A percentile compares a stretch with the other conserved stretches of the same genome.
phyloP scores from a whole-genome alignment of 2,797 vertebrate genomes.

The Pelobates cultripes region DNA sequence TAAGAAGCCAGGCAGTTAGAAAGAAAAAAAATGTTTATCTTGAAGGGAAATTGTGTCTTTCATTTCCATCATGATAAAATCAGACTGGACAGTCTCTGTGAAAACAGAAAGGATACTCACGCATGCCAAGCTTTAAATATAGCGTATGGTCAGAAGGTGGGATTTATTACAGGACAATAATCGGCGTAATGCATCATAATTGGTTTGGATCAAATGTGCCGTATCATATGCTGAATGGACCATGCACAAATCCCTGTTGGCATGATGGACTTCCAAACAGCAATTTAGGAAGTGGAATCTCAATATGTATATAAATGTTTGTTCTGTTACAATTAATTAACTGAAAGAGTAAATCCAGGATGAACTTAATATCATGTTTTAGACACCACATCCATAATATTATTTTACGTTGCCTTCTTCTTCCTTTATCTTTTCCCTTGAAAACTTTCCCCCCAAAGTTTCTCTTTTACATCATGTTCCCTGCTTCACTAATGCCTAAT shows the following conservation, averaged over 20 bases:
- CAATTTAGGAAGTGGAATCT: not conserved
- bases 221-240: not conserved
- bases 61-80: conserved; percentile 76
- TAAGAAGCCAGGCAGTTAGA: conserved; percentile 76
- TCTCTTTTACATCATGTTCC: too few relatives aligned
- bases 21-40: conserved; percentile 73
- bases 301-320: not conserved
- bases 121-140: not conserved
- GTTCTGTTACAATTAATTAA: too few relatives aligned
- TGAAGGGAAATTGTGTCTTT: conserved; percentile 72
- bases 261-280: not conserved
- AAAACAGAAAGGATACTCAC: conserved; percentile 38
- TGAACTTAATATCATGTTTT: too few relatives aligned
- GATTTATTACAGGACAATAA: not conserved
- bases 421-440: too few relatives aligned
- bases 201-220: not conserved
- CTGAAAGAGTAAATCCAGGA: too few relatives aligned
- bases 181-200: not conserved
- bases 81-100: conserved; percentile 60
- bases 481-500: too few relatives aligned
- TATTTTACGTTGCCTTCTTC: too few relatives aligned
- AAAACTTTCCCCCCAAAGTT: too few relatives aligned
- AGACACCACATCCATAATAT: too few relatives aligned
- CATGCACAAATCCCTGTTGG: not conserved
- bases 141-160: not conserved